Evolutionary conservation across 1,140 invertebrate species (phyloP).

Genomic region (Conus ventricosus): DNA sequence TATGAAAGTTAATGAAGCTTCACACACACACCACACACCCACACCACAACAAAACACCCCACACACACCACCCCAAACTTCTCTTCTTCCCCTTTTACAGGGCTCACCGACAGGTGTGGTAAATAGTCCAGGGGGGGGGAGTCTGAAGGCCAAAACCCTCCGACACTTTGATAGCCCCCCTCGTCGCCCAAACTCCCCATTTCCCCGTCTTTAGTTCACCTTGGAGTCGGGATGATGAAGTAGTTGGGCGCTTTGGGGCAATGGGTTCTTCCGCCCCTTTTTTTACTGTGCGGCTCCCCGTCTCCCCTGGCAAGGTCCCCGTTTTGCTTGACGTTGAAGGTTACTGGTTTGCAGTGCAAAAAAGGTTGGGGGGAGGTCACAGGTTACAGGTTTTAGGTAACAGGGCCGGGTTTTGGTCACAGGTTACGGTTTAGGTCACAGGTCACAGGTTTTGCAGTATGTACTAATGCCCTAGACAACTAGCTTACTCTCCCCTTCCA

Average conservation of each 20-base stretch:
- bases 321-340: slow-evolving; percentile 60
- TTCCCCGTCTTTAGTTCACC: slow-evolving; percentile 64
- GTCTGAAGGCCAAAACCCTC: slow-evolving; percentile 51
- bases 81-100: not conserved
- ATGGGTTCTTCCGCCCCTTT: slow-evolving; percentile 48
- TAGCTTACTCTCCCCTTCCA: too few relatives aligned
- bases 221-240: slow-evolving; percentile 56
- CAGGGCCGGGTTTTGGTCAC: too few relatives aligned
- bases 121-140: slow-evolving; percentile 55
- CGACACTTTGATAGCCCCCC: slow-evolving; percentile 62
- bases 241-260: slow-evolving; percentile 50
- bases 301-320: slow-evolving; percentile 52
- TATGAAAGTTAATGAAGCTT: too few relatives aligned
- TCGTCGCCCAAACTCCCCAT: slow-evolving; percentile 68
- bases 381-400: too few relatives aligned
- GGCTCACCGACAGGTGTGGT: slow-evolving; percentile 61
- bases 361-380: too few relatives aligned
- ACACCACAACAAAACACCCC: too few relatives aligned
- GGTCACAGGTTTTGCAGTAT: too few relatives aligned
- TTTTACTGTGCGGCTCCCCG: slow-evolving; percentile 45
- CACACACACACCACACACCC: too few relatives aligned
- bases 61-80: not conserved
- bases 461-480: too few relatives aligned
- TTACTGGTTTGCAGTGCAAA: slow-evolving; percentile 14
- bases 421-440: too few relatives aligned